A percentile compares a stretch with the other conserved stretches of the same genome.
phyloP scores from a whole-genome alignment of 2,888 invertebrate species.

The Aquatica leii region DNA sequence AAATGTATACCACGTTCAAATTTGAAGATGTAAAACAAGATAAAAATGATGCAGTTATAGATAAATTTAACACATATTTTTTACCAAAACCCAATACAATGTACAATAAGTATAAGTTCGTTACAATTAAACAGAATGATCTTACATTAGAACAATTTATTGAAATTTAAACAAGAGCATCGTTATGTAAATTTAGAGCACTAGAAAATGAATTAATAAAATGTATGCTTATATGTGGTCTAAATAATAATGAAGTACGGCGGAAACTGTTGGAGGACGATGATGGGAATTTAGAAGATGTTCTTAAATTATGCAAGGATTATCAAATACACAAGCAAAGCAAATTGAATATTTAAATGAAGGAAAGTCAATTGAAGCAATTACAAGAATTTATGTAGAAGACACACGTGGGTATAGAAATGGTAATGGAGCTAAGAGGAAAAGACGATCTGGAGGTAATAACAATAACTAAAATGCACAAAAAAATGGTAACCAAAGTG shows the following conservation, averaged over 20 bases:
- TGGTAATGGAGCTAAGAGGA: background rate
- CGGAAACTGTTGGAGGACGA: too few relatives aligned
- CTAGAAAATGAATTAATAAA: conserved; percentile 20
- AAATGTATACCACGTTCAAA: background rate
- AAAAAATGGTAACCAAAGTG: background rate
- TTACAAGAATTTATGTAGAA: background rate
- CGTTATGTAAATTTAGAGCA: conserved; percentile 1
- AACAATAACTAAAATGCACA: too few relatives aligned
- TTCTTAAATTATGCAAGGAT: conserved; percentile 30
- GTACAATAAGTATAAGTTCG: background rate
- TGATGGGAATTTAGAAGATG: conserved; percentile 17
- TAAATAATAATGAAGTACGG: conserved; percentile 20
- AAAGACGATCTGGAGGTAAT: too few relatives aligned
- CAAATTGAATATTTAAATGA: background rate
- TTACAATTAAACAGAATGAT: background rate
- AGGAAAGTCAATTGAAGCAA: background rate
- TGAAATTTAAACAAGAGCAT: conserved; percentile 25
- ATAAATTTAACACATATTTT: too few relatives aligned
- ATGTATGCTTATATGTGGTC: conserved; percentile 40
- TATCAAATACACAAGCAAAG: background rate
- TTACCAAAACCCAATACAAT: background rate
- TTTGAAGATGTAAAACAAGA: background rate
- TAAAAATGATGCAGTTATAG: background rate
- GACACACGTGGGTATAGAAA: background rate
- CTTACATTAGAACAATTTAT: conserved; percentile 21